Conservation (phyloP, 2,113 vertebrate species). For the Leucoraja erinaceus region DNA sequence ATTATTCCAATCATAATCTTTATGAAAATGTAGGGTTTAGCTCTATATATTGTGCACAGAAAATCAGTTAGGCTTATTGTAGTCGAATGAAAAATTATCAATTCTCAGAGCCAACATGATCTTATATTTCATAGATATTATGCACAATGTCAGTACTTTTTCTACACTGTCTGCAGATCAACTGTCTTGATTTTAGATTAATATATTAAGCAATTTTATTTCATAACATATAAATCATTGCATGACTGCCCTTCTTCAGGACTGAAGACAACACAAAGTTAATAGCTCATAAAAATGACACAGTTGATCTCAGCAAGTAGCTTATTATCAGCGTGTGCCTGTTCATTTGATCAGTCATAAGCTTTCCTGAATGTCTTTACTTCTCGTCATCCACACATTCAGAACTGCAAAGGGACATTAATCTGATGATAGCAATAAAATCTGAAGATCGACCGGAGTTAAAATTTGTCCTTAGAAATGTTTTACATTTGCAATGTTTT, state of each 20-base stretch:
- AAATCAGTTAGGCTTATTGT: not conserved
- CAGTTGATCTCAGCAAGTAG: slow-evolving; percentile 27
- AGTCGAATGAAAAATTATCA: not conserved
- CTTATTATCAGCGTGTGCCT: not conserved
- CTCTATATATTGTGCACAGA: not conserved
- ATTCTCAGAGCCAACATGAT: slow-evolving; percentile 15
- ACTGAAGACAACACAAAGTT: slow-evolving; percentile 20
- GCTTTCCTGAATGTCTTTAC: not conserved
- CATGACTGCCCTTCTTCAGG: slow-evolving; percentile 6
- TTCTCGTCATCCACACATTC: not conserved
- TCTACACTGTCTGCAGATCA: not conserved
- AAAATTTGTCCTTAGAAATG: slow-evolving; percentile 10
- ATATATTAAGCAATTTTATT: slow-evolving; percentile 3
- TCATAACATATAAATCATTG: not conserved
- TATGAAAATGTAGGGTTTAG: not conserved
- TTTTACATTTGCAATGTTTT: slow-evolving; percentile 9
- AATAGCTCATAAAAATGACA: slow-evolving; percentile 32
- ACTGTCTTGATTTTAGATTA: slow-evolving; percentile 27
- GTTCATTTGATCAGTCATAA: not conserved
- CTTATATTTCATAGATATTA: slow-evolving; percentile 19
- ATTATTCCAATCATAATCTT: not conserved
- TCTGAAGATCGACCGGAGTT: not conserved
- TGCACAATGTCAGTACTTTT: not conserved
- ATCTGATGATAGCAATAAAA: slow-evolving; percentile 27
- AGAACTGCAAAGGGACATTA: slow-evolving; percentile 25